phyloP scores from a whole-genome alignment of 1,140 invertebrate genomes.

The Zaprionus davidi region DNA sequence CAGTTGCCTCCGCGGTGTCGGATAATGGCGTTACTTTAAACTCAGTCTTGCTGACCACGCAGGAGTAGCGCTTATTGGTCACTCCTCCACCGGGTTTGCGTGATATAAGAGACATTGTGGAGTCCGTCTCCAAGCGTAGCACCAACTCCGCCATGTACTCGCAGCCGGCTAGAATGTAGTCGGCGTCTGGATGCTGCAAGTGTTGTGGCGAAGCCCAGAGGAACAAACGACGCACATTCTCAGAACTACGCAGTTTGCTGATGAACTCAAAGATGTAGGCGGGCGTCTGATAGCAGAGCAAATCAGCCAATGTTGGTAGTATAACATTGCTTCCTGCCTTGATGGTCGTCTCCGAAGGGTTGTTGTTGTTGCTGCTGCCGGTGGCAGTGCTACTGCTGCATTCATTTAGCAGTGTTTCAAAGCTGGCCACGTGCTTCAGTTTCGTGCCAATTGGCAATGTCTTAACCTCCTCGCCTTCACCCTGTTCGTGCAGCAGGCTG shows the following conservation, averaged over 20 bases:
- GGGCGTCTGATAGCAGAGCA: conserved; percentile 66
- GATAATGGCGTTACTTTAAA: conserved; percentile 56
- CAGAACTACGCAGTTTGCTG: conserved; percentile 59
- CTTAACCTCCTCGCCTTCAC: conserved; percentile 55
- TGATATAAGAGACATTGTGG: conserved; percentile 57
- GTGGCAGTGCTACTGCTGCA: conserved; percentile 38
- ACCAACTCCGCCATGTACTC: conserved; percentile 77
- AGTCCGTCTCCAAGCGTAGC: conserved; percentile 56
- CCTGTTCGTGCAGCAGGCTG: conserved; percentile 70
- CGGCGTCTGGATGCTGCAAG: conserved; percentile 54
- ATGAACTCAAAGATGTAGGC: conserved; percentile 66
- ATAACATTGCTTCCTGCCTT: conserved; percentile 65
- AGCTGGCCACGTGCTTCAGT: conserved; percentile 58
- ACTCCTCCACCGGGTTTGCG: conserved; percentile 68
- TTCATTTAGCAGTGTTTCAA: conserved; percentile 54
- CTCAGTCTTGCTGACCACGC: conserved; percentile 61
- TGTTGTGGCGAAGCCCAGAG: conserved; percentile 67
- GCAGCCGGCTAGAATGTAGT: conserved; percentile 67
- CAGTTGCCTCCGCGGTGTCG: conserved; percentile 7
- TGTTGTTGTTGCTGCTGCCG: conserved; percentile 45
- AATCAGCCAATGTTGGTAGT: conserved; percentile 70
- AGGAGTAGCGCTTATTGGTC: conserved; percentile 62
- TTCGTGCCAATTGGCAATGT: conserved; percentile 53
- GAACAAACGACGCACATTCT: conserved; percentile 71
- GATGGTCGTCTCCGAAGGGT: background rate